A percentile compares a stretch with the other conserved stretches of the same genome.
Evolutionary conservation across 2,113 vertebrate species (phyloP).

Genomic region (Syrrhaptes paradoxus): DNA sequence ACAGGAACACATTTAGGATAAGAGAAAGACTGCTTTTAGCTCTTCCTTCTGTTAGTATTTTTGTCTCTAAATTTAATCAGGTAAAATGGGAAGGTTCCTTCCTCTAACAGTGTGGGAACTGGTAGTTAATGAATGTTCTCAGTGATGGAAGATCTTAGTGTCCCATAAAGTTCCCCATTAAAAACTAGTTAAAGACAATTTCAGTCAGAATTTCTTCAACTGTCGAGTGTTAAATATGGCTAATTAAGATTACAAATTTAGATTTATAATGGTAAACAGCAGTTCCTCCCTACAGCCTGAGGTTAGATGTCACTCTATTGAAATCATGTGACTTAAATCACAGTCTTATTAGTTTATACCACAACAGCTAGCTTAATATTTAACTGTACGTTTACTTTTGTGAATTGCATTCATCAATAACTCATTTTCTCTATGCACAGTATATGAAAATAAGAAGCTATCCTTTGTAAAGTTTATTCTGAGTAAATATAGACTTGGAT

Average conservation of each 20-base stretch:
- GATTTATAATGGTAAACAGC: neutral
- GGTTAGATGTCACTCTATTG: neutral
- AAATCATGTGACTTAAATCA: neutral
- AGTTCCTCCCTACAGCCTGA: neutral
- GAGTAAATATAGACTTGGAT: neutral
- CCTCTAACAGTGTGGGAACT: neutral
- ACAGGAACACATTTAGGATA: neutral
- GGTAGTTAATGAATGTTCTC: neutral
- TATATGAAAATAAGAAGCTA: neutral
- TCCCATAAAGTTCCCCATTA: neutral
- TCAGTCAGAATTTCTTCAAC: neutral
- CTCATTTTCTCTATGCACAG: neutral
- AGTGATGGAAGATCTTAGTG: neutral
- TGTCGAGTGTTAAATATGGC: neutral
- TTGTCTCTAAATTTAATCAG: neutral
- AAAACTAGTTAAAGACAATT: neutral
- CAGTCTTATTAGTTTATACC: neutral
- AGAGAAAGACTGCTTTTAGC: neutral
- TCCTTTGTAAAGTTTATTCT: neutral
- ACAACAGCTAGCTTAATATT: neutral
- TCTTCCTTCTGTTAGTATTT: neutral
- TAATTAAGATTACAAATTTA: neutral
- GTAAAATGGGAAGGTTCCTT: neutral
- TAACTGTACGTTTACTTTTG: neutral
- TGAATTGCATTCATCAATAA: neutral